Evolutionary conservation across 2,888 invertebrate species (phyloP), one percentile per base, ranked within the genome.

Genomic region (Hypsopygia costalis): DNA sequence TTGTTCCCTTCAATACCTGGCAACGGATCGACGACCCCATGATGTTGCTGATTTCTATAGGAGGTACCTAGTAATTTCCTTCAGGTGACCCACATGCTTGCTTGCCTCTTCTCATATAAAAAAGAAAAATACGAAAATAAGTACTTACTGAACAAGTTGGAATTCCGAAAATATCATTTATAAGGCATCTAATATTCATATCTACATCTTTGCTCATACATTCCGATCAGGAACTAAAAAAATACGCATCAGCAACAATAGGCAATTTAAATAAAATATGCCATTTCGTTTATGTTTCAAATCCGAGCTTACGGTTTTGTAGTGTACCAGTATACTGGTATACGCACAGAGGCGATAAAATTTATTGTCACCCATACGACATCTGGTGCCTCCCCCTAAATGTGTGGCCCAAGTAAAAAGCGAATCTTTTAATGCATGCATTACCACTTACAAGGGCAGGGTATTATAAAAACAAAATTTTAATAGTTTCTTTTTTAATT

Each of bases 351-450:
- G 75, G 74, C 81, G 80, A 85, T 86, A 85, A 85, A 88, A 86
- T 88, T 86, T 88, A 87, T 86, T 83, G 85, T 86, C 87, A 81
- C 83, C 77, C 76, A 63, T 61, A 71, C 76, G 78, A 81, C 87
- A 88, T 87, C 87, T 88, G 86, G 80, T 82, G 78, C 81, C 78
- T 62, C 75, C 81, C 76, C 69, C 62, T 57, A 54, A 37, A 37
- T 33, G 38, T 40, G 46, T 34, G 56, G 45, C 3, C 6, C 56
- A 62, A 69, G 59, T 21, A 1, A 52, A 1, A 38, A 47, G 43
- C 16, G 4, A 16, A 16, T n/a, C n/a, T n/a, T n/a, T n/a, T n/a
- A n/a, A n/a, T n/a, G n/a, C n/a, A n/a, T n/a, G n/a, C n/a, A n/a
- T n/a, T n/a, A n/a, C n/a, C n/a, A n/a, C n/a, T n/a, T n/a, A n/a